These are phyloP conservation scores for Petrophora chlorosata DNA, from an alignment of 2,888 invertebrate species.

Conservation along the genomic window DNA sequence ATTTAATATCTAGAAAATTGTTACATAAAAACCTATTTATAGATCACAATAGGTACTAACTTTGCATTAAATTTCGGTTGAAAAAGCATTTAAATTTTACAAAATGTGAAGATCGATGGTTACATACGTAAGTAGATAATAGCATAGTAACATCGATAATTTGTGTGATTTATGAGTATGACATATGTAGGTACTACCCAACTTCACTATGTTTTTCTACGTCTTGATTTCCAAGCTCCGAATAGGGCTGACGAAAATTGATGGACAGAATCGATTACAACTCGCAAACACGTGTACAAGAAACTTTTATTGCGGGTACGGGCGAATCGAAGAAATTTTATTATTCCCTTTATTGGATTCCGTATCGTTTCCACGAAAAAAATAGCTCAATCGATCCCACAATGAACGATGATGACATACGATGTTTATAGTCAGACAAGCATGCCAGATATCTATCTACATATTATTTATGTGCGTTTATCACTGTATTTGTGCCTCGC, in stretches of 20 bases:
- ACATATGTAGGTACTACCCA: too few relatives aligned
- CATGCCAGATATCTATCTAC: constrained; percentile 52
- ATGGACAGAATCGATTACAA: constrained; percentile 15
- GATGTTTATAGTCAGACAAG: constrained; percentile 46
- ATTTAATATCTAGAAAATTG: too few relatives aligned
- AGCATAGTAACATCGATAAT: too few relatives aligned
- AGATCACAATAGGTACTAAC: too few relatives aligned
- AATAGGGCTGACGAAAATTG: constrained; percentile 5
- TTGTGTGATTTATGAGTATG: too few relatives aligned
- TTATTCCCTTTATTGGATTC: constrained; percentile 27
- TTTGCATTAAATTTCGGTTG: too few relatives aligned
- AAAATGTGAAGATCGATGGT: too few relatives aligned
- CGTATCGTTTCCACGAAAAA: constrained; percentile 24
- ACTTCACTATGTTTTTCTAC: too few relatives aligned
- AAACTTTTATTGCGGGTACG: constrained; percentile 16
- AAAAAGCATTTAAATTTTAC: too few relatives aligned
- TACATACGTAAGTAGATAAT: too few relatives aligned
- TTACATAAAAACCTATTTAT: too few relatives aligned
- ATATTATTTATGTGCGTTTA: constrained; percentile 70
- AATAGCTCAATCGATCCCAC: constrained; percentile 27
- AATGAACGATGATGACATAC: constrained; percentile 39
- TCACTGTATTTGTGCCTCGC: constrained; percentile 77
- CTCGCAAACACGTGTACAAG: constrained; percentile 19
- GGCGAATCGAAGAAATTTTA: constrained; percentile 25
- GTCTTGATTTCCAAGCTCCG: neutral